Conservation (phyloP, 2,888 invertebrate species). For the Abrostola tripartita region DNA sequence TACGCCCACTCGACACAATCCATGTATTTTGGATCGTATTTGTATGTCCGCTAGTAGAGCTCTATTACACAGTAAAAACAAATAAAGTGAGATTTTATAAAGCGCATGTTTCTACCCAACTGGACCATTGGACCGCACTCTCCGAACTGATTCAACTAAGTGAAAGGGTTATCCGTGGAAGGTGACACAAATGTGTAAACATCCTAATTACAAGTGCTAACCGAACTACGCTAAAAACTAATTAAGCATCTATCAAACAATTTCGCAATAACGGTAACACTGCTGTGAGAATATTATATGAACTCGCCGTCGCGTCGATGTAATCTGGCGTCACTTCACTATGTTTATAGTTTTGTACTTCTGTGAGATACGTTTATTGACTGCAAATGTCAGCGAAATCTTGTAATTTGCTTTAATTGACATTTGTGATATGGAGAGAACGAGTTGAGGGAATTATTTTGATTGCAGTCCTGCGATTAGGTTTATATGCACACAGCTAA, state of each 20-base stretch:
- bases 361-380: conserved; percentile 39
- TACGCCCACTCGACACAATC: not conserved
- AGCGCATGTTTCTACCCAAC: too few relatives aligned
- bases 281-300: conserved; percentile 7
- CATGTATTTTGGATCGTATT: too few relatives aligned
- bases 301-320: not conserved
- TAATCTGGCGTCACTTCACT: conserved; percentile 16
- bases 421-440: conserved; percentile 47
- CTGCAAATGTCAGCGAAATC: conserved; percentile 48
- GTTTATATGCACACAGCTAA: conserved; percentile 39
- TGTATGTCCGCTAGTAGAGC: too few relatives aligned
- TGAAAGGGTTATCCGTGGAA: too few relatives aligned
- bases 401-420: conserved; percentile 48
- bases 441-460: conserved; percentile 36
- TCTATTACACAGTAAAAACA: too few relatives aligned
- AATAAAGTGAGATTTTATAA: too few relatives aligned
- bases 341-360: conserved; percentile 24
- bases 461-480: conserved; percentile 32
- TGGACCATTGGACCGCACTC: too few relatives aligned
- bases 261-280: conserved; percentile 24
- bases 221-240: not conserved
- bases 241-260: not conserved
- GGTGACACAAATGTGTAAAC: too few relatives aligned
- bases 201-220: not conserved
- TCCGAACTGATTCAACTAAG: too few relatives aligned